These are phyloP conservation scores for Trissolcus brochymenae DNA, from an alignment of 2,888 invertebrate species.

Conservation along the genomic window DNA sequence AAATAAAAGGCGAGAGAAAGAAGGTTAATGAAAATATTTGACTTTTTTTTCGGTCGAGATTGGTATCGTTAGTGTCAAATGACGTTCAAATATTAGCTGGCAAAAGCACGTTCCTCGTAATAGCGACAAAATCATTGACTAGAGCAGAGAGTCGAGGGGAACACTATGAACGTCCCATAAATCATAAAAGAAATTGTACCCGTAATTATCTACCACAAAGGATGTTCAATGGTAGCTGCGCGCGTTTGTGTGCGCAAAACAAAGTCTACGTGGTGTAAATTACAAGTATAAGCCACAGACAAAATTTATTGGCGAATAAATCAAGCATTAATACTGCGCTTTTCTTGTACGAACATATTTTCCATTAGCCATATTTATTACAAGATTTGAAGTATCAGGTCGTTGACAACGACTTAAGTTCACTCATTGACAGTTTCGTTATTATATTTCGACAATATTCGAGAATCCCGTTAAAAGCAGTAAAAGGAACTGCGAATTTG, in stretches of 20 bases:
- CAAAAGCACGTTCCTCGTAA: slow-evolving; percentile 44
- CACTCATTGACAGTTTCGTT: slow-evolving; percentile 1
- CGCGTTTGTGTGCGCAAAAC: slow-evolving; percentile 56
- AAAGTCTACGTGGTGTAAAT: slow-evolving; percentile 57
- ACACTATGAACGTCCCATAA: slow-evolving; percentile 54
- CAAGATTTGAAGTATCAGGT: slow-evolving; percentile 21
- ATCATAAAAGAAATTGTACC: slow-evolving; percentile 59
- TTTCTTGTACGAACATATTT: slow-evolving; percentile 56
- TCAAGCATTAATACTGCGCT: slow-evolving; percentile 55
- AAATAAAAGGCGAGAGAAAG: neutral
- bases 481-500: neutral
- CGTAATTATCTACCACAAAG: slow-evolving; percentile 59
- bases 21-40: neutral
- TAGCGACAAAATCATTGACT: slow-evolving; percentile 58
- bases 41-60: slow-evolving; percentile 18
- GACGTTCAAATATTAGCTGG: slow-evolving; percentile 34
- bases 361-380: slow-evolving; percentile 55
- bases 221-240: slow-evolving; percentile 53
- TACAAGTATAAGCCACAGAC: slow-evolving; percentile 57
- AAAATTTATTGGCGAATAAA: slow-evolving; percentile 57
- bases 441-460: neutral
- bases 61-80: slow-evolving; percentile 40
- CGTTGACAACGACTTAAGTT: slow-evolving; percentile 11
- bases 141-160: slow-evolving; percentile 45
- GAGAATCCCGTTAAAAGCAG: too few relatives aligned